Evolutionary conservation across 2,113 vertebrate genomes (phyloP), one percentile per base, ranked within the genome.

Genomic region (Amphiprion ocellaris): DNA sequence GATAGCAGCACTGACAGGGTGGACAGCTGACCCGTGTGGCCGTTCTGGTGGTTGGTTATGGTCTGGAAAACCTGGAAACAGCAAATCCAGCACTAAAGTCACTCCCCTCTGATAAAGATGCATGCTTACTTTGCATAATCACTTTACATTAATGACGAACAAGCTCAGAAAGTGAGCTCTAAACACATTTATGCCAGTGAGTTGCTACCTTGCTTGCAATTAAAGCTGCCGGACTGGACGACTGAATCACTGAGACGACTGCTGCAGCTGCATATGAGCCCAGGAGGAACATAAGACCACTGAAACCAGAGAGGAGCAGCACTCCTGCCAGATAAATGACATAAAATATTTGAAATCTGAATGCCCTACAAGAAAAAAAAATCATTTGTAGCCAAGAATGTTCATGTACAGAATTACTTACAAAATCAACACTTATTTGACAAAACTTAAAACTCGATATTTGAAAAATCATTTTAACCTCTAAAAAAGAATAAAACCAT

Each of bases 21-120:
- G 1, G 96, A 97, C 0, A 97, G 94, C 50, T 96, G 95, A 1
- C 96, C 96, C 0, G 95, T 96, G 94, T 94, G 91, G 0, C 95
- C 92, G 0, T 91, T 96, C 12, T 0, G 67, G 75, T 95, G 92
- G 93, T 96, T 97, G 4, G 92, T 92, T 63, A 83, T 37, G 4
- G 87, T 93, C 85, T 97, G 96, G 9, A 96, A 64, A 55, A 94
- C 86, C 97, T 97, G 88, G 39, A 61, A 69, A 80, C 19, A 78
- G 67, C 10, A 80, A 75, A 77, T 17, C 0, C 23, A 41, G 21
- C 3, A 26, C 6, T 21, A 1, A 21, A n/a, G 60, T 23, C 44
- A 66, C 10, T 1, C 2, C 50, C 10, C 5, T 69, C 19, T 44
- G 12, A 44, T 44, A 44, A 4, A 37, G 1, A 7, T 37, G 33